Conservation (phyloP, 2,797 vertebrate species). For the Protonibea diacanthus region DNA sequence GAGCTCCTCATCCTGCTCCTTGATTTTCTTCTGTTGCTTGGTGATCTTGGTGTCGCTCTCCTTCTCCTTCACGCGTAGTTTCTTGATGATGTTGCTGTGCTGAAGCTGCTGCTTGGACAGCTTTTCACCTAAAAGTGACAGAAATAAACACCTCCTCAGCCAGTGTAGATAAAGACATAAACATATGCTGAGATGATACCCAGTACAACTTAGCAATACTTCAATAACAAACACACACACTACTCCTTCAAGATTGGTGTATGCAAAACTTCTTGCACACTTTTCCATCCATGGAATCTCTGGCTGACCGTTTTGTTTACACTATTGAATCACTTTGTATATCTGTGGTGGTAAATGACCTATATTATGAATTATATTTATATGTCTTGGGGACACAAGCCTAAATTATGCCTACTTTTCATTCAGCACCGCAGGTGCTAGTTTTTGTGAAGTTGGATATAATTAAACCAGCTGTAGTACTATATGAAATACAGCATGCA, state of each 20-base stretch:
- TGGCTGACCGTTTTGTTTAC: no score
- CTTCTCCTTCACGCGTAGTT: slow-evolving; percentile 95
- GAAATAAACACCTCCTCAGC: slow-evolving; percentile 10
- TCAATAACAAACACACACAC: background rate
- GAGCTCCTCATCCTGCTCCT: slow-evolving; percentile 93
- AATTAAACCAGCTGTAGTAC: background rate
- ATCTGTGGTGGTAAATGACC: no score
- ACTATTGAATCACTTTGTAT: no score
- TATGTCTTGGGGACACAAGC: no score
- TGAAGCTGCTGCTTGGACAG: slow-evolving; percentile 98
- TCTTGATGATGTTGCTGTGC: slow-evolving; percentile 98
- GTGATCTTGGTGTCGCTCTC: slow-evolving; percentile 88
- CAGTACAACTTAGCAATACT: background rate
- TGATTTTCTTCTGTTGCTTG: slow-evolving; percentile 92
- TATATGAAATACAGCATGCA: background rate
- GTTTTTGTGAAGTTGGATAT: background rate
- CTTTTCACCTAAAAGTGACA: slow-evolving; percentile 90
- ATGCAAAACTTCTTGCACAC: background rate
- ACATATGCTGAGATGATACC: background rate
- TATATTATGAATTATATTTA: no score
- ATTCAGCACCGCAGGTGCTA: background rate
- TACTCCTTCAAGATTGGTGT: background rate
- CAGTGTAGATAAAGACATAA: background rate
- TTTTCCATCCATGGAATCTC: no score
- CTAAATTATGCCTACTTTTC: background rate